Conservation (phyloP, 1,140 invertebrate species). For the Eupeodes corollae region DNA sequence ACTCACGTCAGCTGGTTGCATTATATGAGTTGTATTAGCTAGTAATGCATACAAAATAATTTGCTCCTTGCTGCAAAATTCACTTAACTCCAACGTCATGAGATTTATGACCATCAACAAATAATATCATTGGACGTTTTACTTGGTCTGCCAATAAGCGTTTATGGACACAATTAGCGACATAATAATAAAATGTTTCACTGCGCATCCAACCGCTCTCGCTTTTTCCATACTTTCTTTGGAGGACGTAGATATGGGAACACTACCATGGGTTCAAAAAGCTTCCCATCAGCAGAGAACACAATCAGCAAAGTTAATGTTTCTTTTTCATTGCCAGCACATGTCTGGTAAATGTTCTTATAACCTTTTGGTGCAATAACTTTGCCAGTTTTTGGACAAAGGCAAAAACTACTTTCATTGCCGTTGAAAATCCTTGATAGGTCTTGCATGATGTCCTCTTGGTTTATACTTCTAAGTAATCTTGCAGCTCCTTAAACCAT, state of each 20-base stretch:
- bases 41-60: slow-evolving; percentile 5
- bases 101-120: slow-evolving; percentile 3
- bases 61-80: slow-evolving; percentile 1
- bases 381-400: too few species aligned
- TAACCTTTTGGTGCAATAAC: too few species aligned
- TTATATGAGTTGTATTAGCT: too few species aligned
- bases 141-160: neutral
- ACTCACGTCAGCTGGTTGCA: too few species aligned
- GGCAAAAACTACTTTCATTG: too few species aligned
- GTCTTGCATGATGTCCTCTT: slow-evolving; percentile 18
- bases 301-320: slow-evolving; percentile 25
- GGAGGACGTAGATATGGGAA: slow-evolving; percentile 17
- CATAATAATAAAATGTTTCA: slow-evolving; percentile 4
- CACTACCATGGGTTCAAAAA: slow-evolving; percentile 10
- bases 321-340: slow-evolving; percentile 27
- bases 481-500: slow-evolving; percentile 1
- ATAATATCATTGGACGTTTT: neutral
- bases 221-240: slow-evolving; percentile 6
- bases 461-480: slow-evolving; percentile 4
- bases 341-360: slow-evolving; percentile 28
- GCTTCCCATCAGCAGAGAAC: slow-evolving; percentile 16
- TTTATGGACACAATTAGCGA: slow-evolving; percentile 3
- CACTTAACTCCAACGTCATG: neutral
- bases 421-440: slow-evolving; percentile 25
- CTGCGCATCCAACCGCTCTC: neutral